Evolutionary conservation across 2,888 invertebrate genomes (phyloP), one percentile per base, ranked within the genome.

Genomic region (Pristionchus japonicus): DNA sequence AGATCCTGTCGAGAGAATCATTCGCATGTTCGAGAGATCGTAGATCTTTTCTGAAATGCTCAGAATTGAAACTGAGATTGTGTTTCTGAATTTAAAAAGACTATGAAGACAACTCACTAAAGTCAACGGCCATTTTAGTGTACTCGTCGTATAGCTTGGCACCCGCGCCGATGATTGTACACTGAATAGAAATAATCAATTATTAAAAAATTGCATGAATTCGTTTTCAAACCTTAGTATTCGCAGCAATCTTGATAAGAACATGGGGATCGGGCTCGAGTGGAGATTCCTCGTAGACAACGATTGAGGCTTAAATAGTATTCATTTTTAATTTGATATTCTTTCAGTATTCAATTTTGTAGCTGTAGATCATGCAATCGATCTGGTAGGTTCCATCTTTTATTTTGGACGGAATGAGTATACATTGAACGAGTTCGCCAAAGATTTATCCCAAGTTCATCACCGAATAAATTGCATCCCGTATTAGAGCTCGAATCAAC

Each of bases 271-370:
- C 94, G 20, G 95, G 95, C 37, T 95, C 94, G 23, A 96, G 93
- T 3, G 96, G 96, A 37, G 96, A 95, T 37, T 96, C 96, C 91
- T 96, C 96, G 92, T 96, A 96, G 9, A 96, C 93, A 17, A 96
- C 95, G 34, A 96, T 94, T 31, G 92, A 90, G 43, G 86, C 86
- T 86, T 64, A 43, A 67, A 31, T 34, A 49, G 13, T 7, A 49
- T 1, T 57, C 4, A 80, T n/a, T n/a, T 80, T 27, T 27, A n/a
- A 57, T n/a, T 23, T n/a, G 2, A 23, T 52, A 57, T 57, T 57
- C 3, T 57, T 57, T 57, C 9, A 6, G 9, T 20, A n/a, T n/a
- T n/a, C n/a, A 6, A 57, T 23, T n/a, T 43, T 11, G 43, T n/a
- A n/a, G 43, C 43, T 43, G n/a, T n/a, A n/a, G 43, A 43, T 43